Evolutionary conservation across 64 coral and sea anemone genomes (phyloP).

Genomic region (Stichodactyla mertensii): DNA sequence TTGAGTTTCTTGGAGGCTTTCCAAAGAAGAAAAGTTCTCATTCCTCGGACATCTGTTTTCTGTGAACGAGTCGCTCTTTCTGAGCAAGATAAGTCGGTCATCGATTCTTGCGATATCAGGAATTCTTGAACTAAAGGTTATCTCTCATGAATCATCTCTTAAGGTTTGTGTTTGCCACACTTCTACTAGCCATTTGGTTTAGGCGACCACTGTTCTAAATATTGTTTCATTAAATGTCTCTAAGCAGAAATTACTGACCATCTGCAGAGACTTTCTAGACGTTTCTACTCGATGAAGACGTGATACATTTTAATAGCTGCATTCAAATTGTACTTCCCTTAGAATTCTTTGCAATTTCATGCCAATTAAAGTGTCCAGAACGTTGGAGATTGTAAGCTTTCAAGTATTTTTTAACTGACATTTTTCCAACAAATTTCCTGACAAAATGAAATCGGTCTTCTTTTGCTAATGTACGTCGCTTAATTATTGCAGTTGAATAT

Average conservation of each 20-base stretch:
- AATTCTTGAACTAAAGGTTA: slow-evolving; percentile 4
- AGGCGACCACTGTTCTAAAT: background rate
- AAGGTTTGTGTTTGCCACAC: slow-evolving; percentile 5
- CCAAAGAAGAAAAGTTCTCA: background rate
- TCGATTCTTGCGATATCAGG: background rate
- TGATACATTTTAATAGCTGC: no score
- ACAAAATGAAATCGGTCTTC: no score
- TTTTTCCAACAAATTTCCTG: no score
- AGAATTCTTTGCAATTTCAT: no score
- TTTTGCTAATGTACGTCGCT: no score
- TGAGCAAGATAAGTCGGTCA: background rate
- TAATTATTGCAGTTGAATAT: no score
- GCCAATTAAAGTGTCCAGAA: no score
- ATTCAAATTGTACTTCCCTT: no score
- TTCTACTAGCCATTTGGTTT: background rate
- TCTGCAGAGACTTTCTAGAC: background rate
- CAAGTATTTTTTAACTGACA: no score
- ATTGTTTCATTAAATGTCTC: background rate
- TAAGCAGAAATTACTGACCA: background rate
- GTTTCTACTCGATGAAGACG: background rate
- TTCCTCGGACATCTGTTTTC: background rate
- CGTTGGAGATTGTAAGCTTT: no score
- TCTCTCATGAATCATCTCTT: background rate
- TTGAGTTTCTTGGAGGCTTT: background rate
- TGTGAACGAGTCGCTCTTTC: background rate